Evolutionary conservation across 2,113 vertebrate species (phyloP).

Genomic region (Poeciliopsis turrubarensis): DNA sequence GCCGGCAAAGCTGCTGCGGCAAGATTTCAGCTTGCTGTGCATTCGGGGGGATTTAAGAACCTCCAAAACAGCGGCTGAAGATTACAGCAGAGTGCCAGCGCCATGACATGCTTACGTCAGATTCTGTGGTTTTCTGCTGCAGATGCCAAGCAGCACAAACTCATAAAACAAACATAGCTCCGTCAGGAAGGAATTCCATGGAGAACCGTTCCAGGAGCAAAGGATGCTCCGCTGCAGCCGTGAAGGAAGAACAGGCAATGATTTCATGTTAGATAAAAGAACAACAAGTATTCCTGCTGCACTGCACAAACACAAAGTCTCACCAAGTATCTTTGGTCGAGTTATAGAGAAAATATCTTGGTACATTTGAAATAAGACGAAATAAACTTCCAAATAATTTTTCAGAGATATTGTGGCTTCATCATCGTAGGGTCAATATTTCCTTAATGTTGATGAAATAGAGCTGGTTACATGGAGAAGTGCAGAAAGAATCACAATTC

Average conservation of each 20-base stretch:
- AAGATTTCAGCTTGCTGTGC: constrained; percentile 47
- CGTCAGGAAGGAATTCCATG: background rate
- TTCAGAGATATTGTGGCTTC: too few relatives aligned
- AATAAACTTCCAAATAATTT: too few relatives aligned
- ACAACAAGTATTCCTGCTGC: background rate
- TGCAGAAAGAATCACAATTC: too few relatives aligned
- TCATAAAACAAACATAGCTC: constrained; percentile 20
- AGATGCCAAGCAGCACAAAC: constrained; percentile 28
- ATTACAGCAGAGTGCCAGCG: constrained; percentile 48
- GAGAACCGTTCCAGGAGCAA: background rate
- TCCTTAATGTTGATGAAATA: too few relatives aligned
- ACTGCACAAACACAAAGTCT: too few relatives aligned
- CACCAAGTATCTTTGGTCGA: too few relatives aligned
- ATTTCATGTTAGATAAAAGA: background rate
- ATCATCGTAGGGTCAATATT: too few relatives aligned
- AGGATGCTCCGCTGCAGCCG: background rate
- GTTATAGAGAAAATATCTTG: too few relatives aligned
- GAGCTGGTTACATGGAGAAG: too few relatives aligned
- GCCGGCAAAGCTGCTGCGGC: constrained; percentile 41
- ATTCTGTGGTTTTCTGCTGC: constrained; percentile 33
- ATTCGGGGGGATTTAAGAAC: constrained; percentile 53
- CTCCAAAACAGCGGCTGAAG: constrained; percentile 39
- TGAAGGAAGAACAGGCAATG: background rate
- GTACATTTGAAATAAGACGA: too few relatives aligned
- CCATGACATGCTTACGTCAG: constrained; percentile 37